These are phyloP conservation scores for Podiceps cristatus DNA, from an alignment of 2,113 vertebrate species.

Conservation along the genomic window DNA sequence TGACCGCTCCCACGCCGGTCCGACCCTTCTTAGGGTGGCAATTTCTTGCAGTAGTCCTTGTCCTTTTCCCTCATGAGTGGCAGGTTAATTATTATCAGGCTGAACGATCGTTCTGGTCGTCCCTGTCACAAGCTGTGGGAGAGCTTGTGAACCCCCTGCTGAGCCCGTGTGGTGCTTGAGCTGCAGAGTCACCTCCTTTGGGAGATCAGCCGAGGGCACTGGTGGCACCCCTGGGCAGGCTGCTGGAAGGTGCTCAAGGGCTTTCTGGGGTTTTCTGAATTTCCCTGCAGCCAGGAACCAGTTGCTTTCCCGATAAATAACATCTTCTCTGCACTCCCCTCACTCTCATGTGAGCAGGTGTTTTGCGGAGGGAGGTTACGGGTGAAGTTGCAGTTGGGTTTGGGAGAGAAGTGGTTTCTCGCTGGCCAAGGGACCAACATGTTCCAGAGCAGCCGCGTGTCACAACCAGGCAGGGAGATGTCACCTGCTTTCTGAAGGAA, in stretches of 20 bases:
- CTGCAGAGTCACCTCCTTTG: background rate
- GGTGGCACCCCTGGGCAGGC: background rate
- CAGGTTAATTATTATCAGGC: background rate
- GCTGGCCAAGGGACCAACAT: fast-evolving
- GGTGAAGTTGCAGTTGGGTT: background rate
- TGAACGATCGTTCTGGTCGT: background rate
- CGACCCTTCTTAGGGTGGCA: fast-evolving
- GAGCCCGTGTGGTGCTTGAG: background rate
- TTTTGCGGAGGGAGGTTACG: background rate
- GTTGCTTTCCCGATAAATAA: background rate
- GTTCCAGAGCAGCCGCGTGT: background rate
- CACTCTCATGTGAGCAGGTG: fast-evolving
- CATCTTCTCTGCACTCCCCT: background rate
- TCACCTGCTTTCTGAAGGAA: background rate
- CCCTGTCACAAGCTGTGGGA: background rate
- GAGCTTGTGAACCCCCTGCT: no score
- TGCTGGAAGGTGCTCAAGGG: background rate
- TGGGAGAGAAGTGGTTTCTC: background rate
- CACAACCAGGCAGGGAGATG: background rate
- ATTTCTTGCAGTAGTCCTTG: background rate
- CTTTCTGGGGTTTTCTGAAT: background rate
- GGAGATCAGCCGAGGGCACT: background rate
- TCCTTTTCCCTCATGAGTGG: background rate
- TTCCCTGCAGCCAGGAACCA: background rate
- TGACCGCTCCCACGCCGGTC: background rate